phyloP scores from a whole-genome alignment of 2,888 invertebrate species.

The Leistus spinibarbis region DNA sequence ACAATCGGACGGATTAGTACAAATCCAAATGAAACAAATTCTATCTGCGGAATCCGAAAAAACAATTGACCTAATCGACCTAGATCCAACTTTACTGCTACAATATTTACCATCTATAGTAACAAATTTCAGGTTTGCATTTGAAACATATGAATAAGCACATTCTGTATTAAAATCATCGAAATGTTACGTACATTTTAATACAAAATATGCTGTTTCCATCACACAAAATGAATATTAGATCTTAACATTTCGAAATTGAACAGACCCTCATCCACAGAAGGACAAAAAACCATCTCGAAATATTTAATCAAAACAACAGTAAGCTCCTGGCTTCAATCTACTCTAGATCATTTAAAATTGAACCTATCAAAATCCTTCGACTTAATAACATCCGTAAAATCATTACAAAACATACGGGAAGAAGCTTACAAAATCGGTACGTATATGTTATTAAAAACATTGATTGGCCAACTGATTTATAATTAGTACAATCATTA shows the following conservation, averaged over 20 bases:
- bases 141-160: too few species aligned
- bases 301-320: slow-evolving; percentile 54
- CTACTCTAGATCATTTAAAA: slow-evolving; percentile 64
- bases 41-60: slow-evolving; percentile 50
- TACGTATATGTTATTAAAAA: slow-evolving; percentile 47
- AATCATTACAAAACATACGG: slow-evolving; percentile 73
- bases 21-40: slow-evolving; percentile 54
- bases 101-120: slow-evolving; percentile 56
- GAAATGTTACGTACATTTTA: slow-evolving; percentile 11
- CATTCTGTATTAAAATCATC: slow-evolving; percentile 27
- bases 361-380: slow-evolving; percentile 65
- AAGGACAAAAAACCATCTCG: slow-evolving; percentile 31
- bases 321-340: slow-evolving; percentile 69
- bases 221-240: too few species aligned
- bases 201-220: too few species aligned
- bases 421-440: slow-evolving; percentile 71
- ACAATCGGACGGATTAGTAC: slow-evolving; percentile 54
- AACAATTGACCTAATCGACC: slow-evolving; percentile 52
- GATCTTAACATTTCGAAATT: too few species aligned
- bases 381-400: slow-evolving; percentile 70
- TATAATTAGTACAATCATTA: too few species aligned
- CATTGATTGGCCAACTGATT: too few species aligned
- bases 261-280: slow-evolving; percentile 28
- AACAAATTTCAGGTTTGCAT: slow-evolving; percentile 56
- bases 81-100: slow-evolving; percentile 51